Evolutionary conservation across 2,797 vertebrate species (phyloP).

Genomic region (Dallia pectoralis): DNA sequence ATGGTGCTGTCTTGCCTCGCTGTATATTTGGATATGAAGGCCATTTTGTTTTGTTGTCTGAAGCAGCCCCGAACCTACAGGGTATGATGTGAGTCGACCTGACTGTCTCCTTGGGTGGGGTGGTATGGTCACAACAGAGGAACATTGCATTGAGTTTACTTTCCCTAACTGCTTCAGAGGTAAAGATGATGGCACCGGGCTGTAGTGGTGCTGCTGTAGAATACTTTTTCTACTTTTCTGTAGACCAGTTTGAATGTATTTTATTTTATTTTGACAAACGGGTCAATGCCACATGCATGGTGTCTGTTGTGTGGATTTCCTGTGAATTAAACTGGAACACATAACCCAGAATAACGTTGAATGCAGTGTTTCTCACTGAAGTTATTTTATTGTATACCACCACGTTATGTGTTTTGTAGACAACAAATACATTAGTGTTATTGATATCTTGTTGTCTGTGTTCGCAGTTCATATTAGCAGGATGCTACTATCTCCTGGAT

Average conservation of each 20-base stretch:
- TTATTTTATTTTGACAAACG: conserved; percentile 52
- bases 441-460: not conserved
- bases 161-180: conserved; percentile 45
- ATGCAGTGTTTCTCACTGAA: not conserved
- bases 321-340: conserved; percentile 46
- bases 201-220: conserved; percentile 59
- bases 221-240: conserved; percentile 45
- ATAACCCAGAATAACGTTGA: conserved; percentile 20
- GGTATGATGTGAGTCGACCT: conserved; percentile 59
- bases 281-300: conserved; percentile 53
- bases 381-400: not conserved
- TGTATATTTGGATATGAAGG: conserved; percentile 29
- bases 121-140: conserved; percentile 49
- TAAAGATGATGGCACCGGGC: conserved; percentile 53
- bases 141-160: conserved; percentile 45
- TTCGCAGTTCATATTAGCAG: not conserved
- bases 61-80: conserved; percentile 41
- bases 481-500: not conserved
- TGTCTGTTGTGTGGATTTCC: conserved; percentile 40
- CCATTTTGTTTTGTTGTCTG: conserved; percentile 22
- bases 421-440: not conserved
- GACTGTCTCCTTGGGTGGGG: conserved; percentile 45
- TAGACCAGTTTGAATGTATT: conserved; percentile 46
- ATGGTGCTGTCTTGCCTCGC: conserved; percentile 1
- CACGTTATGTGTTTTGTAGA: not conserved